A percentile compares a stretch with the other conserved stretches of the same genome.
Evolutionary conservation across 2,888 invertebrate species (phyloP).

Genomic region (Polydrusus cervinus): DNA sequence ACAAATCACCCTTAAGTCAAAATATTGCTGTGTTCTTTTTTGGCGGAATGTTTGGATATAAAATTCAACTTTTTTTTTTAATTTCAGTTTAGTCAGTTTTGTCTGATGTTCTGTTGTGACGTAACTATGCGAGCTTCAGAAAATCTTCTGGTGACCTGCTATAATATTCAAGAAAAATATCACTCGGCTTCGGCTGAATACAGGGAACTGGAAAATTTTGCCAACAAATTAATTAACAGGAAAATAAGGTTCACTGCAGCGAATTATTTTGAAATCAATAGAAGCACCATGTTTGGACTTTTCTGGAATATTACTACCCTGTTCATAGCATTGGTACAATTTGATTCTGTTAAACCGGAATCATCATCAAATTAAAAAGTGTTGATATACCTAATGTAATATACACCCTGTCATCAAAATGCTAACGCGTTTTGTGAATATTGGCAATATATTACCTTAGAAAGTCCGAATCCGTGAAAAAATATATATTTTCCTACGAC

Average conservation of each 20-base stretch:
- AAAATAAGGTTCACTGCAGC: slow-evolving; percentile 41
- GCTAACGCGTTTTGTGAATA: too few species aligned
- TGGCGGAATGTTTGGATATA: too few species aligned
- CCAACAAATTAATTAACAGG: slow-evolving; percentile 21
- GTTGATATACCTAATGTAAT: too few species aligned
- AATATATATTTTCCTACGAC: too few species aligned
- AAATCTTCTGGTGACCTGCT: slow-evolving; percentile 30
- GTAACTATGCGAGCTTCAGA: slow-evolving; percentile 28
- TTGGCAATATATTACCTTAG: too few species aligned
- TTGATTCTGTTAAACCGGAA: slow-evolving; percentile 13
- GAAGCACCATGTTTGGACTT: slow-evolving; percentile 39
- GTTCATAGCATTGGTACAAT: slow-evolving; percentile 41
- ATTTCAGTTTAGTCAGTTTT: slow-evolving; percentile 36
- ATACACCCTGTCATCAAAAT: too few species aligned
- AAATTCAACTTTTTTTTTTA: too few species aligned
- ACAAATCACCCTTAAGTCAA: too few species aligned
- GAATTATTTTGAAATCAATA: slow-evolving; percentile 37
- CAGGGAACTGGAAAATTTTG: slow-evolving; percentile 32
- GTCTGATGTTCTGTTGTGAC: slow-evolving; percentile 36
- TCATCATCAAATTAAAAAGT: not conserved
- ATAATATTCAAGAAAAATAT: slow-evolving; percentile 37
- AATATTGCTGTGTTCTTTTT: too few species aligned
- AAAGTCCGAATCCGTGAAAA: too few species aligned
- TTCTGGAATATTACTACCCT: slow-evolving; percentile 40
- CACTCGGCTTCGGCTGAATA: slow-evolving; percentile 25